Conservation (phyloP, 2,888 invertebrate species). For the Hirtodrosophila confusa region DNA sequence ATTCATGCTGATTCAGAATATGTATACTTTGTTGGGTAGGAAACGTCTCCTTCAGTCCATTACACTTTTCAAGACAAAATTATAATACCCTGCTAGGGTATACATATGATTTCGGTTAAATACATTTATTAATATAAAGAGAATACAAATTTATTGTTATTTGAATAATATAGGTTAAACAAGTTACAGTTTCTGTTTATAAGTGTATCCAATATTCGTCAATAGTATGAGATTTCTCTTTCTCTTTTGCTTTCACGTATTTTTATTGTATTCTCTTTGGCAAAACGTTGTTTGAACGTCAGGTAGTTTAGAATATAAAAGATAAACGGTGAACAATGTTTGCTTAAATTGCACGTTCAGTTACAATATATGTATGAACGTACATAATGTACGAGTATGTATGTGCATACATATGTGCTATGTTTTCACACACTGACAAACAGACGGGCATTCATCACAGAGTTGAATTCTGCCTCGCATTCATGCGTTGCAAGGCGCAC, state of each 20-base stretch:
- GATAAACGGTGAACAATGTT: slow-evolving; percentile 28
- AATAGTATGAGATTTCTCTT: neutral
- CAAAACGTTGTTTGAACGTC: slow-evolving; percentile 10
- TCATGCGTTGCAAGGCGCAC: slow-evolving; percentile 39
- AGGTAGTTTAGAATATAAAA: slow-evolving; percentile 29
- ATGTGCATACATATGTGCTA: neutral
- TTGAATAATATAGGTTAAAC: too few species aligned
- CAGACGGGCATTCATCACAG: slow-evolving; percentile 21
- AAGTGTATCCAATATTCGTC: slow-evolving; percentile 8
- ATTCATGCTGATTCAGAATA: too few species aligned
- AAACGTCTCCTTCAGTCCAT: too few species aligned
- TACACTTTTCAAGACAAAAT: too few species aligned
- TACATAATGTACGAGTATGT: slow-evolving; percentile 1
- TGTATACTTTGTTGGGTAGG: too few species aligned
- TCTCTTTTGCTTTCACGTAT: slow-evolving; percentile 1
- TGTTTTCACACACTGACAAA: neutral
- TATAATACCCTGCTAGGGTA: too few species aligned
- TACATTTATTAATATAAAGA: neutral
- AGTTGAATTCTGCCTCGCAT: slow-evolving; percentile 27
- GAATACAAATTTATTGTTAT: too few species aligned
- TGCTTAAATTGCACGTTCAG: slow-evolving; percentile 44
- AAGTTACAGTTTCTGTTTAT: too few species aligned
- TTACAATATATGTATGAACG: slow-evolving; percentile 14
- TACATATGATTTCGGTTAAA: too few species aligned
- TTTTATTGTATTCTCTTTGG: slow-evolving; percentile 13